phyloP scores from a whole-genome alignment of 2,797 vertebrate genomes.

The Myotis planiceps region DNA sequence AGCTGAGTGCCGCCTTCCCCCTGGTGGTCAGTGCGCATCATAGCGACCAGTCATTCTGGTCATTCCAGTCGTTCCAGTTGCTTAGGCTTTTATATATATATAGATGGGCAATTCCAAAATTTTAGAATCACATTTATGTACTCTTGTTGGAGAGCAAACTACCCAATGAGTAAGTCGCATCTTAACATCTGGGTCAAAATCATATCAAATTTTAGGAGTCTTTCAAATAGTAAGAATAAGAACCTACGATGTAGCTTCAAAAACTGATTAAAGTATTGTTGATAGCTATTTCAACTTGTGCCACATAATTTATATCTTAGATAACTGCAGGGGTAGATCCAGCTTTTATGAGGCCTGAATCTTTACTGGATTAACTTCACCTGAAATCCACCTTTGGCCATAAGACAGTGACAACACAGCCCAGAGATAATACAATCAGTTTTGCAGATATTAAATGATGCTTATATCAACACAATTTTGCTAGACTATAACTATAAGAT shows the following conservation, averaged over 20 bases:
- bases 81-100: too few species aligned
- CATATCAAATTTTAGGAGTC: slow-evolving; percentile 40
- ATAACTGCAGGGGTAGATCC: neutral
- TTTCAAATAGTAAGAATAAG: neutral
- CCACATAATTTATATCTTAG: neutral
- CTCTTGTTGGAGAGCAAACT: neutral
- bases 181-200: slow-evolving; percentile 53
- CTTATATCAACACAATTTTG: neutral
- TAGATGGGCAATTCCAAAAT: slow-evolving; percentile 9
- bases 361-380: neutral
- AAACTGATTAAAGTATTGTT: neutral
- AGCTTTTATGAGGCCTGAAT: neutral
- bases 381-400: neutral
- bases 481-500: neutral
- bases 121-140: slow-evolving; percentile 43
- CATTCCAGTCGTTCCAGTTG: too few species aligned
- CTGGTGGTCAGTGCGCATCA: too few species aligned
- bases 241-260: neutral
- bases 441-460: neutral
- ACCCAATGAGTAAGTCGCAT: slow-evolving; percentile 47
- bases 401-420: neutral
- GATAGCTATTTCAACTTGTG: neutral
- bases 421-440: neutral
- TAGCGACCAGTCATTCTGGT: too few species aligned
- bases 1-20: too few species aligned